Evolutionary conservation across 2,113 vertebrate species (phyloP).

Genomic region (Cavia aperea): DNA sequence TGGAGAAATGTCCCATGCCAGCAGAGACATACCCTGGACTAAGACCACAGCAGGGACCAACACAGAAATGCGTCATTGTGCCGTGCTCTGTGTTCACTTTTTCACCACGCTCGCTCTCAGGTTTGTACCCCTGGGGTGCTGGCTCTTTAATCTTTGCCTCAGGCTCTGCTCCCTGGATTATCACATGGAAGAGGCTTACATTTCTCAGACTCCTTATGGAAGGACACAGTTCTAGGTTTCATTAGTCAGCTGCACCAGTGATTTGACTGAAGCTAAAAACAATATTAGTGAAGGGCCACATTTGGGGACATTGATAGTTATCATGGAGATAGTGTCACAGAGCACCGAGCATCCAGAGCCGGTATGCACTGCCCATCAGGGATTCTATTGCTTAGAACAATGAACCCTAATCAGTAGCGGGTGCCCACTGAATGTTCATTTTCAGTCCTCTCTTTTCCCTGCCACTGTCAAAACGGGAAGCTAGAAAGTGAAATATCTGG

Average conservation of each 20-base stretch:
- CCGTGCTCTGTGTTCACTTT: background rate
- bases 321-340: background rate
- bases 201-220: background rate
- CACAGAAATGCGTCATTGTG: background rate
- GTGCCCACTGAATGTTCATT: background rate
- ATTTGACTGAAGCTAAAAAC: background rate
- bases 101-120: background rate
- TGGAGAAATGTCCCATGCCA: background rate
- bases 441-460: background rate
- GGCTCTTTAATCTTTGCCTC: background rate
- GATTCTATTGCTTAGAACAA: background rate
- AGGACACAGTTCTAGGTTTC: background rate
- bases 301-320: background rate
- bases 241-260: background rate
- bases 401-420: background rate
- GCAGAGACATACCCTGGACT: background rate
- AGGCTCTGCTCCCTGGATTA: background rate
- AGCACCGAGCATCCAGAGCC: background rate
- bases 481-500: background rate
- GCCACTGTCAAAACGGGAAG: background rate
- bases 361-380: background rate
- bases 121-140: background rate
- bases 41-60: background rate
- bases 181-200: background rate
- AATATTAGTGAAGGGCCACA: background rate